phyloP scores from a whole-genome alignment of 2,797 vertebrate species.

The Galago senegalensis region DNA sequence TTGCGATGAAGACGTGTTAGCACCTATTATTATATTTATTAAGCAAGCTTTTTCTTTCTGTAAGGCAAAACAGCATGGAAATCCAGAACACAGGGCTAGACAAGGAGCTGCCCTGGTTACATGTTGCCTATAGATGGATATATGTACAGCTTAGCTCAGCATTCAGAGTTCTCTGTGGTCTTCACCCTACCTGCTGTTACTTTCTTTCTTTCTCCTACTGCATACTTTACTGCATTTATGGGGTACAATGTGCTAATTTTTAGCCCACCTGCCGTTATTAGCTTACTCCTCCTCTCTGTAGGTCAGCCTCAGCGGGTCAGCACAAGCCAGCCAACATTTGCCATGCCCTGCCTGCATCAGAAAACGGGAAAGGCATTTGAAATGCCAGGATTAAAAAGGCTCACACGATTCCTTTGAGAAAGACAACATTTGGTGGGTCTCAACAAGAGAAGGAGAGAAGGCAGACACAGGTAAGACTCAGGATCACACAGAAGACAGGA shows the following conservation, averaged over 20 bases:
- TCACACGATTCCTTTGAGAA: neutral
- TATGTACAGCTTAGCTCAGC: neutral
- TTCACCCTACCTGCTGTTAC: neutral
- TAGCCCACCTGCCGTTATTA: neutral
- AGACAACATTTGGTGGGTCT: neutral
- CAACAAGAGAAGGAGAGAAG: neutral
- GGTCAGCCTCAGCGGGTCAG: neutral
- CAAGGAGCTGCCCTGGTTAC: neutral
- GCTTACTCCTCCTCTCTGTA: neutral
- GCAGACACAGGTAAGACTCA: neutral
- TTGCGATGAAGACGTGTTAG: neutral
- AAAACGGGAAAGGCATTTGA: neutral
- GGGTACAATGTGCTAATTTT: too few relatives aligned
- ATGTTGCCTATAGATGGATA: too few relatives aligned
- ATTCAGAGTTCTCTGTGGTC: neutral
- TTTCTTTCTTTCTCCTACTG: too few relatives aligned
- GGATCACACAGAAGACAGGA: neutral
- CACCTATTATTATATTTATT: conserved; percentile 38
- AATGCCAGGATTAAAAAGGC: neutral
- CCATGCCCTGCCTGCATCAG: neutral
- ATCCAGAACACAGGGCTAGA: neutral
- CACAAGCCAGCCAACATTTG: neutral
- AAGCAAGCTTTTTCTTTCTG: neutral
- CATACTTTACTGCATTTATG: too few relatives aligned
- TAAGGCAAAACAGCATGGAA: neutral